Evolutionary conservation across 2,888 invertebrate genomes (phyloP).

Genomic region (Ecliptopera silaceata): DNA sequence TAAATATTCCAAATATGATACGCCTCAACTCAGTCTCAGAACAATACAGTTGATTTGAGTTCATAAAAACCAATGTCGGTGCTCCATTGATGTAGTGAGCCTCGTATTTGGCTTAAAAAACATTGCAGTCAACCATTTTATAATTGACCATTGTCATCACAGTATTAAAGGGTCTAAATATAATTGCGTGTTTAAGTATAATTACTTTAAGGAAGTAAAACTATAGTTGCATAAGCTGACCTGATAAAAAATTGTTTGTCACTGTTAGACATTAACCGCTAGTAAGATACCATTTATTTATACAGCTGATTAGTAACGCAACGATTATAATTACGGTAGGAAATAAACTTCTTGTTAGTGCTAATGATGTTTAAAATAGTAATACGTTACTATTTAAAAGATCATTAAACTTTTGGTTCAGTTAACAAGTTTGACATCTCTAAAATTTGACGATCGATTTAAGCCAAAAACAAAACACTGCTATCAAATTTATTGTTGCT

Average conservation of each 20-base stretch:
- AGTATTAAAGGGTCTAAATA: conserved; percentile 7
- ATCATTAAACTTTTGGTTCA: too few species aligned
- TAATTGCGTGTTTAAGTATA: neutral
- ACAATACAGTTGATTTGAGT: conserved; percentile 64
- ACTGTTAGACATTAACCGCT: too few species aligned
- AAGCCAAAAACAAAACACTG: neutral
- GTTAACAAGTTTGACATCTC: too few species aligned
- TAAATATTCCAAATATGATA: conserved; percentile 11
- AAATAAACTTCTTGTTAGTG: too few species aligned
- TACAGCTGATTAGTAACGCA: too few species aligned
- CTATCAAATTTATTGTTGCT: neutral
- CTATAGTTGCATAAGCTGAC: neutral
- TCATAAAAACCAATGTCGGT: conserved; percentile 52
- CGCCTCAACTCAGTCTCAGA: conserved; percentile 45
- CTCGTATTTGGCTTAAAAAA: conserved; percentile 32
- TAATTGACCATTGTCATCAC: conserved; percentile 13
- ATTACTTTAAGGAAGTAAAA: neutral
- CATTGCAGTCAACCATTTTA: neutral
- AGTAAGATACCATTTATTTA: too few species aligned
- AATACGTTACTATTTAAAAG: too few species aligned
- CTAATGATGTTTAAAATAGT: too few species aligned
- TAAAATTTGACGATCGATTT: neutral
- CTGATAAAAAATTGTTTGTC: too few species aligned
- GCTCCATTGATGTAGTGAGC: conserved; percentile 46
- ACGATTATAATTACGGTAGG: too few species aligned